Evolutionary conservation across 2,888 invertebrate genomes (phyloP).

Genomic region (Gari tellinella): DNA sequence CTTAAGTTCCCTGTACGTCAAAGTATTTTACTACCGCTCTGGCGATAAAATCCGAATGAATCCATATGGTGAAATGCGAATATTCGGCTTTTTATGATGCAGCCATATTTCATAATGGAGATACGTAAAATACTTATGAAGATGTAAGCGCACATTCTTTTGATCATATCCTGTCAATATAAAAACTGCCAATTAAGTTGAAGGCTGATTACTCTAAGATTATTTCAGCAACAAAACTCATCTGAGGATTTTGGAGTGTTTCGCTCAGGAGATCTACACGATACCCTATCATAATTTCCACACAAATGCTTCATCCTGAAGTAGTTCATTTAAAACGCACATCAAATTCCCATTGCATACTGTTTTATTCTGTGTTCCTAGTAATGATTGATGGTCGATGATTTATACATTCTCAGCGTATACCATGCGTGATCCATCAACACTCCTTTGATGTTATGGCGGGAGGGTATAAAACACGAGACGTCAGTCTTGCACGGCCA

Average conservation of each 20-base stretch:
- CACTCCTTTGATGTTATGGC: conserved; percentile 51
- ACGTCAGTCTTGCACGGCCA: conserved; percentile 50
- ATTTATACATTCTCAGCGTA: conserved; percentile 46
- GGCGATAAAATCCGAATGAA: conserved; percentile 18
- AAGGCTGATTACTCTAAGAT: conserved; percentile 27
- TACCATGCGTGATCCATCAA: conserved; percentile 46
- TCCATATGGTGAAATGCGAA: conserved; percentile 4
- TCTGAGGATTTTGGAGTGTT: conserved; percentile 4
- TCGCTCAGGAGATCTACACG: conserved; percentile 30
- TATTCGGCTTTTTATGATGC: conserved; percentile 2
- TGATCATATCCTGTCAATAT: conserved; percentile 41
- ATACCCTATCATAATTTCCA: conserved; percentile 28
- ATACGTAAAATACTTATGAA: conserved; percentile 12
- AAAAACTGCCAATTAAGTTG: conserved; percentile 35
- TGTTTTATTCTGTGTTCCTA: conserved; percentile 47
- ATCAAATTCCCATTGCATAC: conserved; percentile 58
- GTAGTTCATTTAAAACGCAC: conserved; percentile 46
- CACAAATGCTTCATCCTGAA: conserved; percentile 42
- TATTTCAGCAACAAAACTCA: conserved; percentile 7
- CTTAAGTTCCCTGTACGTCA: conserved; percentile 13
- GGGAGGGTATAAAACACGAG: conserved; percentile 47
- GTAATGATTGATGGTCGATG: conserved; percentile 52
- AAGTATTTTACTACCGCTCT: background rate
- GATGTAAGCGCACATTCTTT: conserved; percentile 14
- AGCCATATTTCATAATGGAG: conserved; percentile 23